Evolutionary conservation across 1,140 invertebrate species (phyloP).

Genomic region (Chlorops oryzae): DNA sequence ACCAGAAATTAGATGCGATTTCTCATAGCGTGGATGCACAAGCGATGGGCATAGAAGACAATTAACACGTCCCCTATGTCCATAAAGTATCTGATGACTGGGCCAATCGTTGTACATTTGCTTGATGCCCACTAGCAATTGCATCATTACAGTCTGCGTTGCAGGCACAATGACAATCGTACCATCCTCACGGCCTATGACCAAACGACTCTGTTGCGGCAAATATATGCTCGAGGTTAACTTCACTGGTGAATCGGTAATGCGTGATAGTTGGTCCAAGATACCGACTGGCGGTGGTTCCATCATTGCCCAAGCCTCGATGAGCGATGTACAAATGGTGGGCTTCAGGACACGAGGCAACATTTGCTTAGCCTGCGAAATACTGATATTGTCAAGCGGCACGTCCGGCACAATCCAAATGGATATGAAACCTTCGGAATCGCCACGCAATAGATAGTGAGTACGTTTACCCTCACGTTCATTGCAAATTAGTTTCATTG

Average conservation of each 20-base stretch:
- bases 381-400: conserved; percentile 58
- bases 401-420: conserved; percentile 86
- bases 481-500: conserved; percentile 69
- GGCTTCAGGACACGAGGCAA: conserved; percentile 57
- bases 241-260: conserved; percentile 62
- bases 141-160: conserved; percentile 90
- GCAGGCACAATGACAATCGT: conserved; percentile 95
- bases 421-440: conserved; percentile 80
- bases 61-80: conserved; percentile 90
- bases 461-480: conserved; percentile 3
- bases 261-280: conserved; percentile 76
- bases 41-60: conserved; percentile 93
- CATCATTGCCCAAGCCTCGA: conserved; percentile 79
- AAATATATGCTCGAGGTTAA: conserved; percentile 90
- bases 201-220: conserved; percentile 83
- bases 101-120: conserved; percentile 87
- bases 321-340: conserved; percentile 69
- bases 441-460: conserved; percentile 76
- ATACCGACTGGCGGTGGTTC: conserved; percentile 83
- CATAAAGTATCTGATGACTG: conserved; percentile 78
- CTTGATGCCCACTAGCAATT: conserved; percentile 84
- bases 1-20: conserved; percentile 85
- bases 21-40: conserved; percentile 87
- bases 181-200: conserved; percentile 92
- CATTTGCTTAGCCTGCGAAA: conserved; percentile 53